A percentile compares a stretch with the other conserved stretches of the same genome.
phyloP scores from a whole-genome alignment of 2,797 vertebrate species.

The Chaunax sp. region DNA sequence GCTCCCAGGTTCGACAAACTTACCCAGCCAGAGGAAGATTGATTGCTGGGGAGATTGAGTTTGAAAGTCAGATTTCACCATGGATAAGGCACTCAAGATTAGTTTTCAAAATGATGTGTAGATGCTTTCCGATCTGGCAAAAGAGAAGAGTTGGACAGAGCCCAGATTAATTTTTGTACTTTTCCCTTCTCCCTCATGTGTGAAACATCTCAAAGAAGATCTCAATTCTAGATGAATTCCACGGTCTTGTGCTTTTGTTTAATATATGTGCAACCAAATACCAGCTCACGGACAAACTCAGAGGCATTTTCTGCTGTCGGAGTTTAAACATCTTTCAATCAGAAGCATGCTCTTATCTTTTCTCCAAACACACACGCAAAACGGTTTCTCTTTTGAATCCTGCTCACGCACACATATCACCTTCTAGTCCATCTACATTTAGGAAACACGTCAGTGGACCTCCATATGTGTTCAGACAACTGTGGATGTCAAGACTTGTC shows the following conservation, averaged over 20 bases:
- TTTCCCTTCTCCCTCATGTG: constrained; percentile 50
- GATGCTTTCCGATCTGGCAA: constrained; percentile 72
- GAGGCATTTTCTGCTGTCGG: constrained; percentile 35
- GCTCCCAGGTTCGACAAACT: constrained; percentile 70
- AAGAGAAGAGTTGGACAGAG: constrained; percentile 60
- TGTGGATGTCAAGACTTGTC: constrained; percentile 60
- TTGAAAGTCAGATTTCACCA: constrained; percentile 76
- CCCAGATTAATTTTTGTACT: constrained; percentile 57
- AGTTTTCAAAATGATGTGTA: constrained; percentile 77
- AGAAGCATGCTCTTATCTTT: constrained; percentile 1
- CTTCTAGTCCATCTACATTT: constrained; percentile 12
- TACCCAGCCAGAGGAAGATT: constrained; percentile 75
- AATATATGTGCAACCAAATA: constrained; percentile 15
- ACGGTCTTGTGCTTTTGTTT: constrained; percentile 50
- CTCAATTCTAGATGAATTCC: constrained; percentile 50
- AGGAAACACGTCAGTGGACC: constrained; percentile 42
- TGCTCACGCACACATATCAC: not conserved
- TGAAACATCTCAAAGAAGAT: constrained; percentile 58
- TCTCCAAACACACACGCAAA: not conserved
- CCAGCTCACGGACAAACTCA: constrained; percentile 22
- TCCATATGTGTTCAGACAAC: constrained; percentile 45
- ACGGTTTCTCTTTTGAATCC: constrained; percentile 14
- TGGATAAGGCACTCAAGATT: constrained; percentile 74
- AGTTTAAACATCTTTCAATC: constrained; percentile 51
- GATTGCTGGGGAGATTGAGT: constrained; percentile 78